Percentiles rank a stretch among this genome's conserved stretches.
Conservation (phyloP, 2,888 invertebrate genomes). For the Apamea sordens region DNA sequence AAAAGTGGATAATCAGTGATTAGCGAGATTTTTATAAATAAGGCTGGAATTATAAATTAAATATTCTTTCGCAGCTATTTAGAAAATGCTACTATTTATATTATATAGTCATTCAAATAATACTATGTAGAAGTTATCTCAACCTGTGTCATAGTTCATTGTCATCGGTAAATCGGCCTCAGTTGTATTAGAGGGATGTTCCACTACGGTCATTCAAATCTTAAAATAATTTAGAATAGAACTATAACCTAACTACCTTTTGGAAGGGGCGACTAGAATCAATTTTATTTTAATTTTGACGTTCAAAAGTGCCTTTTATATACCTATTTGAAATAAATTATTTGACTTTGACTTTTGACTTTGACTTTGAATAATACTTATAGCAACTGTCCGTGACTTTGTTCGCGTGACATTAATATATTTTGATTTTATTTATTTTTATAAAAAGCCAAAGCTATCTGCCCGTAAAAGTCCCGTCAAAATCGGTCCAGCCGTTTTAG, state of each 20-base stretch:
- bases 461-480: not conserved
- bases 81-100: not conserved
- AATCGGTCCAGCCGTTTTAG: not conserved
- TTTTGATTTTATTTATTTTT: not conserved
- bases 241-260: too few relatives aligned
- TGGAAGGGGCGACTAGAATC: too few relatives aligned
- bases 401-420: not conserved
- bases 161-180: constrained; percentile 19
- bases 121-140: constrained; percentile 30
- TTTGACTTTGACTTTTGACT: too few relatives aligned
- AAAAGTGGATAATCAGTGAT: not conserved
- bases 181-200: constrained; percentile 34
- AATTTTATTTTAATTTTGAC: too few relatives aligned
- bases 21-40: not conserved
- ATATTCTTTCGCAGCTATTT: not conserved
- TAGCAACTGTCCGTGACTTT: not conserved
- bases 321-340: too few relatives aligned
- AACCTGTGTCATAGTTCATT: constrained; percentile 56
- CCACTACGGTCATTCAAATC: not conserved
- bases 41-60: not conserved
- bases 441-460: not conserved
- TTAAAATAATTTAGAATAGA: not conserved
- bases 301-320: too few relatives aligned
- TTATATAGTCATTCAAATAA: not conserved
- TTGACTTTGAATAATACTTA: too few relatives aligned